Base-by-base conservation (phyloP, 53 echinoderm and acorn worm species). In the Echinometra lucunter region DNA sequence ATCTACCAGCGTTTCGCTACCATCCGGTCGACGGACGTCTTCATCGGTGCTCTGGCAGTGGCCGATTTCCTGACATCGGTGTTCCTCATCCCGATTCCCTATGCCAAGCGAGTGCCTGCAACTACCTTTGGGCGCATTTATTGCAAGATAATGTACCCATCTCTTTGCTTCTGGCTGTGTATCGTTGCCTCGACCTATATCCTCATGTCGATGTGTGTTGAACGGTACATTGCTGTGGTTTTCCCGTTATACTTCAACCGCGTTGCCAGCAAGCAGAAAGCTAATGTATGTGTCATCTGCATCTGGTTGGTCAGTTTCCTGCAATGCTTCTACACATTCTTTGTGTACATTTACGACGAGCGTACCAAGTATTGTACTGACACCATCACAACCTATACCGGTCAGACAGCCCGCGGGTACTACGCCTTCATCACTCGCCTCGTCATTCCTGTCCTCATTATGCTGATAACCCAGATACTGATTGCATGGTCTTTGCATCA, bases 31-130 rank as follows among this genome's bases (percentile, higher is more conserved):
- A 96, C 96, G 89, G 96, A 97, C 83, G 66, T 89, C n/a, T 91
- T 96, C 85, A 97, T 97, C 60, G 97, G 95, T 40, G 57, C 72
- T 27, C 94, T 97, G 27, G 97, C 97, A 25, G 55, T 95, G 21
- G 97, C 97, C 17, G 97, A 97, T 89, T 96, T 97, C 32, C 66
- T 97, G 23, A 96, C 97, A 27, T 97, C 96, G 2, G 74, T 97
- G 11, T 94, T 95, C 45, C 92, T 95, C 53, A 88, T 97, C 13
- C 97, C 97, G 1, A 44, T 72, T 32, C 95, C 95, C 0, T 25
- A 55, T 27, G 90, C 93, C 10, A 44, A 37, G 7, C 16, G 16
- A 30, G 93, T 96, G 6, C 96, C 96, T 2, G 44, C 80, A 21
- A 96, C 78, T 7, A 30, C 91, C 9, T 42, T 70, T 0, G 97